These are phyloP conservation scores for Belgica antarctica DNA, from an alignment of 2,888 invertebrate species.

Conservation along the genomic window DNA sequence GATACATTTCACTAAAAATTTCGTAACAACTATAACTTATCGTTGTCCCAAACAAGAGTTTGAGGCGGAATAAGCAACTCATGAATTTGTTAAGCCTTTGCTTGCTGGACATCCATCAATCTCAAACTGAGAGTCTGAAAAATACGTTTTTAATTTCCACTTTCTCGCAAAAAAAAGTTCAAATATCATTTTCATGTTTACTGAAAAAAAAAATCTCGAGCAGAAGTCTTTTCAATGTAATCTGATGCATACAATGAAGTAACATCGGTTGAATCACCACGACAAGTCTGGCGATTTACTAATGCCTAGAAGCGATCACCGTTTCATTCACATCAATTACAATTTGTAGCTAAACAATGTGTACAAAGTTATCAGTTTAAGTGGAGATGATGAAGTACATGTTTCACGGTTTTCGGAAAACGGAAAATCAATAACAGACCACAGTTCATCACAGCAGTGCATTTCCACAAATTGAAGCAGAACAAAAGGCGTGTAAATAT, in stretches of 20 bases:
- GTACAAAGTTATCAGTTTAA: slow-evolving; percentile 19
- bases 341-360: slow-evolving; percentile 21
- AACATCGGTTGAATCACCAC: slow-evolving; percentile 7
- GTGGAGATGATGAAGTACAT: slow-evolving; percentile 23
- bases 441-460: no score
- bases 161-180: slow-evolving; percentile 17
- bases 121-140: neutral
- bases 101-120: slow-evolving; percentile 26
- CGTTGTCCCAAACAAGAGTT: no score
- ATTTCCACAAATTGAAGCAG: no score
- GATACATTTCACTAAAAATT: no score
- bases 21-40: no score
- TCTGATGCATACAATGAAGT: no score
- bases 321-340: slow-evolving; percentile 19
- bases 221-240: no score
- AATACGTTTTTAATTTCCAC: neutral
- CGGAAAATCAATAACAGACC: slow-evolving; percentile 9
- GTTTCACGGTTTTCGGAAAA: slow-evolving; percentile 14
- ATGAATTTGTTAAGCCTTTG: neutral
- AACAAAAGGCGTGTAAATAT: no score
- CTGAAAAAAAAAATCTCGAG: neutral
- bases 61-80: neutral
- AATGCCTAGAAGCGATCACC: slow-evolving; percentile 24
- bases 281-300: slow-evolving; percentile 20
- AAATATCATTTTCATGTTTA: slow-evolving; percentile 26